Percentiles rank a stretch among this genome's conserved stretches.
phyloP scores from a whole-genome alignment of 2,797 vertebrate species.

The Lacerta bilineata region DNA sequence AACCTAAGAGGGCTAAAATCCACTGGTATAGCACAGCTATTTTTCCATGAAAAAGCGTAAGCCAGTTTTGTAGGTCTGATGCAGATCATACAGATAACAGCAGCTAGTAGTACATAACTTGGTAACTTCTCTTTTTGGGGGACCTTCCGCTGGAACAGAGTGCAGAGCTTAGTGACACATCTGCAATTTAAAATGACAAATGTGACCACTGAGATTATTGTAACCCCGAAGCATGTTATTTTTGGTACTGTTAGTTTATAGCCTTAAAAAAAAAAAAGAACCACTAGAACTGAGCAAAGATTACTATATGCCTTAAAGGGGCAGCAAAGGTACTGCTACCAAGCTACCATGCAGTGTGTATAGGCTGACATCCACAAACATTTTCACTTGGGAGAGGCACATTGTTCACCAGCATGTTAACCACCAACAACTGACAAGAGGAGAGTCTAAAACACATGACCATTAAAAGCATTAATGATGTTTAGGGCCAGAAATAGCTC shows the following conservation, averaged over 20 bases:
- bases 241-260: background rate
- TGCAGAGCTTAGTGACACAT: background rate
- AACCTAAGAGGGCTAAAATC: background rate
- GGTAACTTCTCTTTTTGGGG: no score
- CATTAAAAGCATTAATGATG: background rate
- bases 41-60: background rate
- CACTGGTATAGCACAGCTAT: background rate
- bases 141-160: no score
- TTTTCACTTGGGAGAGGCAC: rapidly evolving
- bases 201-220: background rate
- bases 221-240: background rate
- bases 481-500: no score
- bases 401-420: no score
- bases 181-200: background rate
- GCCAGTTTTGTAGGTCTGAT: no score
- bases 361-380: conserved; percentile 32
- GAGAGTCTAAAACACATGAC: background rate
- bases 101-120: background rate
- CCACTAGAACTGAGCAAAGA: background rate
- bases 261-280: no score
- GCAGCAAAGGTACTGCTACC: conserved; percentile 53
- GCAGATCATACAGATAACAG: background rate
- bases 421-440: no score
- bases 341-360: conserved; percentile 31
- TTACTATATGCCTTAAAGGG: conserved; percentile 19